A percentile compares a stretch with the other conserved stretches of the same genome.
These are phyloP conservation scores for Leucophora obtusa DNA, from an alignment of 2,888 invertebrate species.

Conservation along the genomic window DNA sequence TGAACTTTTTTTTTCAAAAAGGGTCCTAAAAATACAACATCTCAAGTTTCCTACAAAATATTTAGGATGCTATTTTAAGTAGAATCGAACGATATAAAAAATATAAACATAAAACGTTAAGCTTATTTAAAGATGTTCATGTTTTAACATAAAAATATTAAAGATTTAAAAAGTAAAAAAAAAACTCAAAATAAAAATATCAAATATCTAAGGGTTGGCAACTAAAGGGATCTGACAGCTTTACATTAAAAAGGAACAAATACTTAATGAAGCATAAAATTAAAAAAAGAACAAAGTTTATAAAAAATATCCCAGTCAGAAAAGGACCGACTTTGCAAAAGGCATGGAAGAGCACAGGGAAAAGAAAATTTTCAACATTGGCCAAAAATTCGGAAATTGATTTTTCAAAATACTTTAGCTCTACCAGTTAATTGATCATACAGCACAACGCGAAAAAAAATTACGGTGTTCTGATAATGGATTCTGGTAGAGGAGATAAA, in stretches of 20 bases:
- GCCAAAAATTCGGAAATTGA: too few relatives aligned
- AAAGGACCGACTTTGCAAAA: too few relatives aligned
- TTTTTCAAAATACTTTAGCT: too few relatives aligned
- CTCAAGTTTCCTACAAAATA: not conserved
- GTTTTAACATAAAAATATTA: conserved; percentile 47
- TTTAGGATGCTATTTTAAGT: conserved; percentile 40
- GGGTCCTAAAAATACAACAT: not conserved
- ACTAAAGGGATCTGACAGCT: conserved; percentile 58
- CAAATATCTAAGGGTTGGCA: conserved; percentile 56
- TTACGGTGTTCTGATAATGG: too few relatives aligned
- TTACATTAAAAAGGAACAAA: conserved; percentile 16
- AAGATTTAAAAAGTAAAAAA: conserved; percentile 33
- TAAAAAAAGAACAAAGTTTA: conserved; percentile 9
- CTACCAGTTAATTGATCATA: too few relatives aligned
- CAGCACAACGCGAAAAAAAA: too few relatives aligned
- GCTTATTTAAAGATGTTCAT: conserved; percentile 61
- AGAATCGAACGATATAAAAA: not conserved
- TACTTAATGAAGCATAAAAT: conserved; percentile 55
- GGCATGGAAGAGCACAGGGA: too few relatives aligned
- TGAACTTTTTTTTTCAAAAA: not conserved
- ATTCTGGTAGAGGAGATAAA: too few relatives aligned
- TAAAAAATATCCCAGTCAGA: too few relatives aligned
- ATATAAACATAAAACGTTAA: conserved; percentile 58
- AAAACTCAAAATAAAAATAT: conserved; percentile 33
- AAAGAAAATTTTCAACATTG: too few relatives aligned